A percentile compares a stretch with the other conserved stretches of the same genome.
Evolutionary conservation across 1,140 invertebrate genomes (phyloP).

Genomic region (Portunus trituberculatus): DNA sequence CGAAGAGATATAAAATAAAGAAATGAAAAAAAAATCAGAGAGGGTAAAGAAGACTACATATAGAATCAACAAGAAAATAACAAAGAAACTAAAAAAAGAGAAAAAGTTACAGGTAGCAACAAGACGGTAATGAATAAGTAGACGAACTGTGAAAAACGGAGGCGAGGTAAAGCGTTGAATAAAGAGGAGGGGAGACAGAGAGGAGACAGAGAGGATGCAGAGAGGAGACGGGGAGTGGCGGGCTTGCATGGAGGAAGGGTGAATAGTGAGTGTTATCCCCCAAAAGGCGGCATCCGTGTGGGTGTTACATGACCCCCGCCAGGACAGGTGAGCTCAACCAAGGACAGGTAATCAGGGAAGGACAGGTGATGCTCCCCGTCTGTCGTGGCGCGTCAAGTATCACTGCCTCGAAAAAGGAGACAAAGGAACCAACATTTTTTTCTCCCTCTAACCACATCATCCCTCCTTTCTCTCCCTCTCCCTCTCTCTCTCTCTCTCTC

Average conservation of each 20-base stretch:
- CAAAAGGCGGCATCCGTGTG: background rate
- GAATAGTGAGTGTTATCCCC: background rate
- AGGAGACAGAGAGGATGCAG: background rate
- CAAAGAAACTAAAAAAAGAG: too few species aligned
- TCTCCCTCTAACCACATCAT: background rate
- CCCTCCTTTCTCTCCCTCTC: background rate
- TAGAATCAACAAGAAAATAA: too few species aligned
- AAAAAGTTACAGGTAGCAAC: too few species aligned
- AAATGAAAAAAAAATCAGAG: too few species aligned
- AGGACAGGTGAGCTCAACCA: background rate
- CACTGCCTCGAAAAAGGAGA: background rate
- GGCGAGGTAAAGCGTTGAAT: too few species aligned
- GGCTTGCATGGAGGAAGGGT: background rate
- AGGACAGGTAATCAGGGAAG: background rate
- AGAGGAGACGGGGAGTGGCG: background rate
- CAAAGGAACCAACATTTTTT: background rate
- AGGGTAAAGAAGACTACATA: background rate
- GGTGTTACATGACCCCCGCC: background rate
- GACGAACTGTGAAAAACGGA: too few species aligned
- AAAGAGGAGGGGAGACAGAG: background rate
- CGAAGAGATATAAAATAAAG: too few species aligned
- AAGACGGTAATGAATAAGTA: too few species aligned
- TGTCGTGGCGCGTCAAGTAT: background rate
- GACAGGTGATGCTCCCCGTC: background rate
- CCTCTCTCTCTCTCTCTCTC: constrained; percentile 18